These are phyloP conservation scores for Tethya wilhelma DNA, from an alignment of 37 sponge, comb jelly and placozoan genomes.

Conservation along the genomic window DNA sequence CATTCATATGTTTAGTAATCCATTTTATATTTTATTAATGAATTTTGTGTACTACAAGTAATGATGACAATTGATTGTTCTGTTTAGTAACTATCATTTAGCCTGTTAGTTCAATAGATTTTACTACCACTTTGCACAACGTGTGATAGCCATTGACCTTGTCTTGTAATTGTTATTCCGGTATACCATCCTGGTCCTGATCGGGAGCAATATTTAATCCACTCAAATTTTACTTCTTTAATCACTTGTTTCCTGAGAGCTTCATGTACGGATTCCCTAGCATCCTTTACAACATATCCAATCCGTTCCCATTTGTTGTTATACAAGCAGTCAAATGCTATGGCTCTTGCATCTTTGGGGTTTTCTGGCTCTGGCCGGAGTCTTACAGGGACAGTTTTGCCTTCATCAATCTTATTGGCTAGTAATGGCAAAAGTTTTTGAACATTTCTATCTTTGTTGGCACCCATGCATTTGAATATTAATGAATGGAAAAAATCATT, in stretches of 20 bases:
- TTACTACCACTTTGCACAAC: constrained; percentile 2
- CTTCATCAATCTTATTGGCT: background rate
- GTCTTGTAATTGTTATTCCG: background rate
- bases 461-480: background rate
- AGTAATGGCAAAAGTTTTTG: background rate
- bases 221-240: background rate
- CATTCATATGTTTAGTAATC: constrained; percentile 39
- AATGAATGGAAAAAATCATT: background rate
- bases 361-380: background rate
- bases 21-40: too few species aligned
- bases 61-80: too few species aligned
- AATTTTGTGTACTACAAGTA: too few species aligned
- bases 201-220: background rate
- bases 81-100: too few species aligned
- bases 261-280: background rate
- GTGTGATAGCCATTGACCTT: background rate
- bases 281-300: background rate
- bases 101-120: too few species aligned
- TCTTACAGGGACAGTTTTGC: background rate
- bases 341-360: background rate
- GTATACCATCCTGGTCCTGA: background rate
- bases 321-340: background rate
- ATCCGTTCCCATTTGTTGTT: background rate
- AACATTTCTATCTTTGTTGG: background rate
- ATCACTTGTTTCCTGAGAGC: background rate